These are phyloP conservation scores for Seriola rivoliana DNA, from an alignment of 2,113 vertebrate species.

Conservation along the genomic window DNA sequence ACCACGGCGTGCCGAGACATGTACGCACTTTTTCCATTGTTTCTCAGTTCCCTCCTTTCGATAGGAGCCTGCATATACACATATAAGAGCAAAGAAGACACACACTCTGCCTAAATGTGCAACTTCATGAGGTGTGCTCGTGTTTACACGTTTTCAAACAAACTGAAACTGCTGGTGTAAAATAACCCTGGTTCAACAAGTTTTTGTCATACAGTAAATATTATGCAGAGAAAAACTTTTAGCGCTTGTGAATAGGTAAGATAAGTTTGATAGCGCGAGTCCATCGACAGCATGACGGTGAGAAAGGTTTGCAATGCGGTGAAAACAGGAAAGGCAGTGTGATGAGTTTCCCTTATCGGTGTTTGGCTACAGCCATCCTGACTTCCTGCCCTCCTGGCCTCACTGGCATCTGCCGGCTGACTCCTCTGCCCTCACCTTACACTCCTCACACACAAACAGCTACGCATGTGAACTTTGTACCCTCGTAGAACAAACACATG, in stretches of 20 bases:
- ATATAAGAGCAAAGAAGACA: neutral
- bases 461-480: slow-evolving; percentile 31
- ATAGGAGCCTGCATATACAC: neutral
- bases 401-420: slow-evolving; percentile 82
- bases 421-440: slow-evolving; percentile 78
- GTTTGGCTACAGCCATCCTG: slow-evolving; percentile 78
- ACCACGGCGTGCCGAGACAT: slow-evolving; percentile 37
- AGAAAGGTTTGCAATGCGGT: slow-evolving; percentile 52
- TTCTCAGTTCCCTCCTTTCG: slow-evolving; percentile 18
- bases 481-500: neutral
- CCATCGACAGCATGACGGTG: slow-evolving; percentile 9
- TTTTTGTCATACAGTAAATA: slow-evolving; percentile 29
- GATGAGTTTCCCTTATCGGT: slow-evolving; percentile 82
- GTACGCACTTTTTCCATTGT: slow-evolving; percentile 58
- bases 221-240: neutral
- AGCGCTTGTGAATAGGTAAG: neutral
- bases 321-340: slow-evolving; percentile 85
- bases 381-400: slow-evolving; percentile 80
- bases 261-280: neutral
- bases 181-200: neutral
- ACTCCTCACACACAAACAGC: slow-evolving; percentile 26
- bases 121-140: neutral
- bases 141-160: slow-evolving; percentile 13
- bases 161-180: neutral
- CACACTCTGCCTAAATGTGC: neutral